Percentiles rank a stretch among this genome's conserved stretches.
phyloP scores from a whole-genome alignment of 2,888 invertebrate species.

The Deroplatys truncata region DNA sequence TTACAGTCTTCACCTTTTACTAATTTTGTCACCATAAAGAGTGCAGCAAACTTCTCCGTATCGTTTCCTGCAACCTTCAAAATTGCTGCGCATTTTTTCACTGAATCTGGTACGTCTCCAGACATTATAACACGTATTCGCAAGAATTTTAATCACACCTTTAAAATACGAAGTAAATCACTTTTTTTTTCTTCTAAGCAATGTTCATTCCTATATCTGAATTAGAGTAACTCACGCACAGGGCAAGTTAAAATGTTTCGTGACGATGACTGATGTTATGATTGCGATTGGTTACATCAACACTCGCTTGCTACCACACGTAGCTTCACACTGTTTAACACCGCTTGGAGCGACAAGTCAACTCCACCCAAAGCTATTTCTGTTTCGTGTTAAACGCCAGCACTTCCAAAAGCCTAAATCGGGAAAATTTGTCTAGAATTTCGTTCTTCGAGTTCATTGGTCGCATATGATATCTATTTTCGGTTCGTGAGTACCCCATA shows the following conservation, averaged over 20 bases:
- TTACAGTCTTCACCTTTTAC: slow-evolving; percentile 80
- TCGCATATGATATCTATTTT: slow-evolving; percentile 27
- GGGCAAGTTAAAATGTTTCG: neutral
- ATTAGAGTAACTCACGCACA: neutral
- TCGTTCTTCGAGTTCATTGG: slow-evolving; percentile 28
- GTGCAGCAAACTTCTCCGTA: slow-evolving; percentile 86
- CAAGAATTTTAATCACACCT: too few species aligned
- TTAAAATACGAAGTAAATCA: too few species aligned
- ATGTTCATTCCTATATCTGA: neutral
- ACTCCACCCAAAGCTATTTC: slow-evolving; percentile 26
- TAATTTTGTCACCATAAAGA: slow-evolving; percentile 88
- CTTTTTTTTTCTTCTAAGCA: too few species aligned
- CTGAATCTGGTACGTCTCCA: slow-evolving; percentile 60
- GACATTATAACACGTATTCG: neutral
- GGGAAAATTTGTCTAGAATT: slow-evolving; percentile 31
- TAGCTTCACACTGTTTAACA: neutral
- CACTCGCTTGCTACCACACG: neutral
- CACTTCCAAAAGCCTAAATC: slow-evolving; percentile 30
- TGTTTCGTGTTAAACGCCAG: slow-evolving; percentile 17
- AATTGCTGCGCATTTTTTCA: slow-evolving; percentile 79
- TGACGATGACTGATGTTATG: neutral
- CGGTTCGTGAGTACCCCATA: neutral
- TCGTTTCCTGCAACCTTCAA: slow-evolving; percentile 76
- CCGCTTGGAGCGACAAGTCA: neutral
- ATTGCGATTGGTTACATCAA: neutral